Conservation (phyloP, 2,113 vertebrate species). For the Gasterosteus aculeatus region DNA sequence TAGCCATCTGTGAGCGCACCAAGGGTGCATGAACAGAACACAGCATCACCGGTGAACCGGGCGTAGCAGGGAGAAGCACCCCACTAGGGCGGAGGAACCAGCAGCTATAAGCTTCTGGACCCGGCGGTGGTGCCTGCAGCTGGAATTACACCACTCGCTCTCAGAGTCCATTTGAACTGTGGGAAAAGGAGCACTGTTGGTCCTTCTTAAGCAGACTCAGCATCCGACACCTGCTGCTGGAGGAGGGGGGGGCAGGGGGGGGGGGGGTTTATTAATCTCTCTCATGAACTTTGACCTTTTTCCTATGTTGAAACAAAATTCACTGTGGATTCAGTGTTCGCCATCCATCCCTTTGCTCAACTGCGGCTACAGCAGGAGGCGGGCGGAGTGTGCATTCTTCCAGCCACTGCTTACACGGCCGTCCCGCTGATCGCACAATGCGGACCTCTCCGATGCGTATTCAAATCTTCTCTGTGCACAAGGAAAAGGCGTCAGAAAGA, state of each 20-base stretch:
- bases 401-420: too few species aligned
- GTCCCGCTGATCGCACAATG: too few species aligned
- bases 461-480: too few species aligned
- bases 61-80: slow-evolving; percentile 42
- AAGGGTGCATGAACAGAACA: slow-evolving; percentile 20
- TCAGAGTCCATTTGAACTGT: slow-evolving; percentile 64
- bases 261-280: too few species aligned
- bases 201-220: slow-evolving; percentile 57
- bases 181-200: slow-evolving; percentile 62
- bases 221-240: slow-evolving; percentile 65
- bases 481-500: too few species aligned
- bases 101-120: slow-evolving; percentile 61
- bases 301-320: too few species aligned
- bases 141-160: slow-evolving; percentile 67
- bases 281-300: too few species aligned
- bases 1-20: slow-evolving; percentile 14
- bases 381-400: too few species aligned
- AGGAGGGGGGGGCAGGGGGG: not conserved
- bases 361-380: too few species aligned
- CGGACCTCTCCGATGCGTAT: too few species aligned
- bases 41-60: slow-evolving; percentile 33
- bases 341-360: too few species aligned
- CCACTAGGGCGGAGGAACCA: slow-evolving; percentile 51
- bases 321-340: too few species aligned
- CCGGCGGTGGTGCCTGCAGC: slow-evolving; percentile 64